These are phyloP conservation scores for Crepidodera aurea DNA, from an alignment of 2,888 invertebrate species.

Conservation along the genomic window DNA sequence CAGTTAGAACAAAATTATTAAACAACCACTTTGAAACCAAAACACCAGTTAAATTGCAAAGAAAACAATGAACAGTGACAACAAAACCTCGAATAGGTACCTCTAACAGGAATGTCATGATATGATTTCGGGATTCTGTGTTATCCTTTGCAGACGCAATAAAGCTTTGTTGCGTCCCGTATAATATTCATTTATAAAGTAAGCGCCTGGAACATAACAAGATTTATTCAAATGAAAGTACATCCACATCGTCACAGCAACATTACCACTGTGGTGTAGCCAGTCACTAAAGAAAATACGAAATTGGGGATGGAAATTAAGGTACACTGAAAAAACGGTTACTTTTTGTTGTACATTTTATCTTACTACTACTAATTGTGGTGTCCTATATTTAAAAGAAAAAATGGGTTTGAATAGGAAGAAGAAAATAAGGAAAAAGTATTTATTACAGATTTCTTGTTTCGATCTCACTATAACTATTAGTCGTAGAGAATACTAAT, in stretches of 20 bases:
- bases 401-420: too few species aligned
- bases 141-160: constrained; percentile 19
- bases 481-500: too few species aligned
- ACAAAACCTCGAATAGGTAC: not conserved
- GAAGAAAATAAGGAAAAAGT: too few species aligned
- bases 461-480: too few species aligned
- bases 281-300: constrained; percentile 11
- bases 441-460: too few species aligned
- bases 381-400: too few species aligned
- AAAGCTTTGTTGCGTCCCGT: constrained; percentile 27
- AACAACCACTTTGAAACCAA: not conserved
- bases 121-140: not conserved
- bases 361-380: too few species aligned
- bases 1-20: too few species aligned
- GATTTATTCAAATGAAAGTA: constrained; percentile 40
- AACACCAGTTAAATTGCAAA: constrained; percentile 10
- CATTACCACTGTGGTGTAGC: constrained; percentile 5
- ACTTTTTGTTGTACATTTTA: too few species aligned
- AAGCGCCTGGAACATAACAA: constrained; percentile 35
- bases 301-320: not conserved
- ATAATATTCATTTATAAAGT: constrained; percentile 30
- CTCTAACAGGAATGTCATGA: constrained; percentile 1
- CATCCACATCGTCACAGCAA: constrained; percentile 23
- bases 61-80: not conserved
- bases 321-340: constrained; percentile 1